Conservation (phyloP, 2,797 vertebrate species). For the Cyprinodon diabolis region DNA sequence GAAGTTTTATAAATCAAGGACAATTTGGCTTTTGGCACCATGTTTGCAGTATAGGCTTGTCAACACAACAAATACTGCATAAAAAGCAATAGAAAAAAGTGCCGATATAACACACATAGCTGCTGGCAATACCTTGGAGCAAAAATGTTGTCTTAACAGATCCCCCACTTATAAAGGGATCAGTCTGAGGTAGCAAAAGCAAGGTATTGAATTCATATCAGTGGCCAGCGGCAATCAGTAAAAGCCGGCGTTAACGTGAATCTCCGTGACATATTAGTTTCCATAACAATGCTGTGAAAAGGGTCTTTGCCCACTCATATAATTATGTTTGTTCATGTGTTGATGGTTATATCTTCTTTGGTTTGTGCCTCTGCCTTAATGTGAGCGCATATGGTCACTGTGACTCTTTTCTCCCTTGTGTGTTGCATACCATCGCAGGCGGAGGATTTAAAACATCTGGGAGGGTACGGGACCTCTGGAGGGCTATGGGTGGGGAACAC, state of each 20-base stretch:
- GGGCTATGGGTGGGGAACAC: slow-evolving; percentile 11
- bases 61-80: background rate
- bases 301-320: slow-evolving; percentile 1
- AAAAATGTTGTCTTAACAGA: slow-evolving; percentile 35
- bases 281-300: slow-evolving; percentile 30
- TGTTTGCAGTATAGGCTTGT: background rate
- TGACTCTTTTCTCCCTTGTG: slow-evolving; percentile 19
- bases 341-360: slow-evolving; percentile 13
- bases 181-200: slow-evolving; percentile 20
- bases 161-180: slow-evolving; percentile 38
- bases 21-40: background rate
- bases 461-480: slow-evolving; percentile 13
- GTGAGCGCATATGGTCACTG: slow-evolving; percentile 7
- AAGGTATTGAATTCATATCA: slow-evolving; percentile 18
- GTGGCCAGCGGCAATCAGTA: slow-evolving; percentile 14
- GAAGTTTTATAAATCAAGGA: background rate
- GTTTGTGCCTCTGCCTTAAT: background rate
- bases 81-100: background rate
- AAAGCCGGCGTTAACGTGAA: slow-evolving; percentile 22
- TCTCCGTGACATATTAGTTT: slow-evolving; percentile 30
- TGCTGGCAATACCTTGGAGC: background rate
- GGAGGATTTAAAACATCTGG: slow-evolving; percentile 65
- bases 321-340: slow-evolving; percentile 29
- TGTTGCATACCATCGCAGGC: slow-evolving; percentile 40
- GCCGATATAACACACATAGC: background rate